Evolutionary conservation across 2,113 vertebrate species (phyloP), one percentile per base, ranked within the genome.

Genomic region (Leuciscus idus): DNA sequence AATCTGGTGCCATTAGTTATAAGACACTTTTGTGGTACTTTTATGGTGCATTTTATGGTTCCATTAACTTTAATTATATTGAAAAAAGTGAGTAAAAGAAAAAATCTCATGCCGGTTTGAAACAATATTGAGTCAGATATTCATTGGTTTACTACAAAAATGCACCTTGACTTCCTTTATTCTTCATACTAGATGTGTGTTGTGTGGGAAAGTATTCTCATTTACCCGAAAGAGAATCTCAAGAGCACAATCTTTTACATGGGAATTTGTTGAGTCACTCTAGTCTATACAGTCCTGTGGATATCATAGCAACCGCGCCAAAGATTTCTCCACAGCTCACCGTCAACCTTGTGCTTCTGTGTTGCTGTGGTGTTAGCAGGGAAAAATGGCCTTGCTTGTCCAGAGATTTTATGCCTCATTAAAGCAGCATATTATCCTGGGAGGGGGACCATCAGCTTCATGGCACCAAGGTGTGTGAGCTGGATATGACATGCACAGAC

Each of bases 361-460:
- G 76, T 64, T 66, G 48, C 64, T 84, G 83, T 81, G 57, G 23
- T 62, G 68, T 39, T 81, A 81, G 59, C 79, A 48, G 68, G 77
- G n/a, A 72, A 76, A 59, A 59, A 62, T 85, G 83, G 28, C 83
- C 7, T 81, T 11, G 36, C 48, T 55, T 79, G 61, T 87, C 86
- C 81, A 77, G 86, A 87, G 81, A 87, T 79, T 72, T 78, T 57
- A 84, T 84, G 62, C 73, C 36, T 87, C 74, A 84, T 87, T 87
- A 72, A 30, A 78, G 48, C n/a, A 79, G 62, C 36, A 78, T 84
- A 68, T 72, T 87, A 81, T 81, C 61, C 64, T 50, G 62, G 55
- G 73, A 79, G 8, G n/a, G 23, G n/a, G 76, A 80, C 59, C 15
- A 46, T 74, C 19, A 8, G 9, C 66, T 30, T 28, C 30, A 48